Evolutionary conservation across 2,113 vertebrate species (phyloP).

Genomic region (Sebastes fasciatus): DNA sequence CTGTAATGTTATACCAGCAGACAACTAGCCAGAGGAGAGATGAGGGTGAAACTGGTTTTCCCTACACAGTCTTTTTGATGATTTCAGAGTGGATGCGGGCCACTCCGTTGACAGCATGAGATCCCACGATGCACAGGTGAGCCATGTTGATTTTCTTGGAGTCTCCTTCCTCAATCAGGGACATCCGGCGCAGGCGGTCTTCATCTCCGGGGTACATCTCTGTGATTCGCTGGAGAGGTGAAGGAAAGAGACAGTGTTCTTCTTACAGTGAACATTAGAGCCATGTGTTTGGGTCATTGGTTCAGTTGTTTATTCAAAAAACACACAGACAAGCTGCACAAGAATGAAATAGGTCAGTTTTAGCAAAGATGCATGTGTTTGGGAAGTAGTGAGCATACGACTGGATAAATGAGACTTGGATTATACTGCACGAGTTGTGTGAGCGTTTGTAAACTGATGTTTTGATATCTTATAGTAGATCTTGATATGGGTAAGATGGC

Average conservation of each 20-base stretch:
- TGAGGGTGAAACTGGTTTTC: neutral
- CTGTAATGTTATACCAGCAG: neutral
- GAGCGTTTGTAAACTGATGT: too few species aligned
- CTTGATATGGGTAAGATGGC: neutral
- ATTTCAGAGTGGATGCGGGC: slow-evolving; percentile 94
- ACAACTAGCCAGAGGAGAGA: neutral
- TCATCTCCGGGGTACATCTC: slow-evolving; percentile 86
- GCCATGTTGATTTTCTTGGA: slow-evolving; percentile 94
- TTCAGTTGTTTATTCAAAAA: too few species aligned
- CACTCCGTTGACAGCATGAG: slow-evolving; percentile 92
- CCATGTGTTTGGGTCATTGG: too few species aligned
- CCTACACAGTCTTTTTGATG: slow-evolving; percentile 91
- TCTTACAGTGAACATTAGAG: too few species aligned
- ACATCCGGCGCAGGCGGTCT: slow-evolving; percentile 90
- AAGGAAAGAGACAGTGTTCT: neutral
- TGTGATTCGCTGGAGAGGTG: slow-evolving; percentile 46
- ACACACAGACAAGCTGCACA: too few species aligned
- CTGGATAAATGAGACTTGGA: too few species aligned
- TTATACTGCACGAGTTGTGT: too few species aligned
- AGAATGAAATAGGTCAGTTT: too few species aligned
- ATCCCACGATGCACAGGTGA: slow-evolving; percentile 91
- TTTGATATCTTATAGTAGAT: too few species aligned
- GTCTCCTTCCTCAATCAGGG: slow-evolving; percentile 89
- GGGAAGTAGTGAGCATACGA: too few species aligned
- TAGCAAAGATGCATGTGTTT: too few species aligned